A percentile compares a stretch with the other conserved stretches of the same genome.
Evolutionary conservation across 2,888 invertebrate genomes (phyloP).

Genomic region (Plebejus argus): DNA sequence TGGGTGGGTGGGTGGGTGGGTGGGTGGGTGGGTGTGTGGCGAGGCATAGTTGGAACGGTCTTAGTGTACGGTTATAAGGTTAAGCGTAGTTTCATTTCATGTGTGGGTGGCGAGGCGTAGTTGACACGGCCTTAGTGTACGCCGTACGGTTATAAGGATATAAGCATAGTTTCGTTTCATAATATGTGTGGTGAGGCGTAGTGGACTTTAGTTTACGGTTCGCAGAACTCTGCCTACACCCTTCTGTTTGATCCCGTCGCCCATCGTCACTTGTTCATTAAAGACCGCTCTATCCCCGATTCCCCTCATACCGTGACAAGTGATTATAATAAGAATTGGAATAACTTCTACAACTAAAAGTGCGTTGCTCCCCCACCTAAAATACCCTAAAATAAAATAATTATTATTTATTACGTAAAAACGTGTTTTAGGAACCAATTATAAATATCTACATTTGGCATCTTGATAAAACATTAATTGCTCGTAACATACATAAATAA

Average conservation of each 20-base stretch:
- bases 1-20: no score
- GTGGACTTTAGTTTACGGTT: background rate
- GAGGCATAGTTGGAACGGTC: background rate
- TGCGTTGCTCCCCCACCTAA: constrained; percentile 4
- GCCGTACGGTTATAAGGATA: no score
- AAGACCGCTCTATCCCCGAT: background rate
- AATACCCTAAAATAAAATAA: background rate
- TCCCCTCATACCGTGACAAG: constrained; percentile 7
- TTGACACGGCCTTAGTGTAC: background rate
- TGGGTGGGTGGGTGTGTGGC: no score
- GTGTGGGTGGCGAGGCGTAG: background rate
- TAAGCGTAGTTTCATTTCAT: background rate
- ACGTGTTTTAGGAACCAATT: constrained; percentile 29
- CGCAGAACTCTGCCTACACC: background rate
- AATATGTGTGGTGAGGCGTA: background rate
- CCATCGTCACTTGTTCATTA: background rate
- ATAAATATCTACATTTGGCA: constrained; percentile 26
- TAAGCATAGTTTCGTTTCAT: background rate
- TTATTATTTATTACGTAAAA: background rate
- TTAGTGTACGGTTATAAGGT: background rate
- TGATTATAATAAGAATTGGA: background rate
- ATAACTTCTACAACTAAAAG: background rate
- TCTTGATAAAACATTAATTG: constrained; percentile 13
- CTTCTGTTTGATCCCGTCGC: background rate
- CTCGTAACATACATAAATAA: background rate